A percentile compares a stretch with the other conserved stretches of the same genome.
Conservation (phyloP, 2,113 vertebrate species). For the Rhabdornis inornatus region DNA sequence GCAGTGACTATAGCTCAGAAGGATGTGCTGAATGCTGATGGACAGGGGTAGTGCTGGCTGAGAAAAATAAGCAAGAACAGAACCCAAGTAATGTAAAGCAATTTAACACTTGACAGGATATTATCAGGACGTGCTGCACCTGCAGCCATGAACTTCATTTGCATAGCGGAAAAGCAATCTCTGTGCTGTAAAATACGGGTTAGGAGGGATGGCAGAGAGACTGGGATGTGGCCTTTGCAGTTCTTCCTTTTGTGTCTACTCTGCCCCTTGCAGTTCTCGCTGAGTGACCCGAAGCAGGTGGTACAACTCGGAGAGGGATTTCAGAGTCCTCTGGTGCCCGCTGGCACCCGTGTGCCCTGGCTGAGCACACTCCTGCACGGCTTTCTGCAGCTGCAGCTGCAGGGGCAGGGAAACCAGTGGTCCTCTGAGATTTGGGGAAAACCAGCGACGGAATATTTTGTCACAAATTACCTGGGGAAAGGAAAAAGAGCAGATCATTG, state of each 20-base stretch:
- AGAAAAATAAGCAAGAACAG: neutral
- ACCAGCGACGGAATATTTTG: slow-evolving; percentile 94
- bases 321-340: neutral
- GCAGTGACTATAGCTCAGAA: neutral
- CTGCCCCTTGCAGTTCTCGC: slow-evolving; percentile 41
- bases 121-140: neutral
- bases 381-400: slow-evolving; percentile 81
- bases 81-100: neutral
- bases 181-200: neutral
- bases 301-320: slow-evolving; percentile 77
- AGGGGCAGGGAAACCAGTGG: slow-evolving; percentile 71
- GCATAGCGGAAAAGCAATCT: neutral
- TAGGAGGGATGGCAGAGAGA: neutral
- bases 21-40: neutral
- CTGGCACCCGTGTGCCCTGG: neutral
- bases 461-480: slow-evolving; percentile 89
- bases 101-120: neutral
- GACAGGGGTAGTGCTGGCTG: neutral
- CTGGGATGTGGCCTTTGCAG: neutral
- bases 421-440: slow-evolving; percentile 76
- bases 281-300: slow-evolving; percentile 77
- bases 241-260: neutral
- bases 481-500: neutral
- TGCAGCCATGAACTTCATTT: neutral
- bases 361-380: slow-evolving; percentile 84